Evolutionary conservation across 2,888 invertebrate genomes (phyloP), one percentile per base, ranked within the genome.

Genomic region (Stegana nigrithorax): DNA sequence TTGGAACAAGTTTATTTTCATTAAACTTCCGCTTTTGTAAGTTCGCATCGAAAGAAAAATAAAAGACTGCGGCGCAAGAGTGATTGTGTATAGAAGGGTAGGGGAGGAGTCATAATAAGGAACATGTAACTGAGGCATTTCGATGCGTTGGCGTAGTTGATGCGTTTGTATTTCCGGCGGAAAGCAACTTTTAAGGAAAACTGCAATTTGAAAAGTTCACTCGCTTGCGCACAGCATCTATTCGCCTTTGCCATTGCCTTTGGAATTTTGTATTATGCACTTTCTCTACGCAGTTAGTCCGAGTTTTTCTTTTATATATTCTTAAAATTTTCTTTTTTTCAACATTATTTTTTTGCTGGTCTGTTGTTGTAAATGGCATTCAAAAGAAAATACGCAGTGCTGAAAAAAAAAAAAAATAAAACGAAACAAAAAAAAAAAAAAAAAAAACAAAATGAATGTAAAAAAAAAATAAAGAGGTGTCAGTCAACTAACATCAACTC

Each of bases 111-210:
- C 3, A 23, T 12, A 47, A 23, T 12, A 17, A 44, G 14, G 12
- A 39, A 39, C 7, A 39, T 12, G n/a, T 4, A 39, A 45, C 19
- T 10, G 23, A 21, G 10, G 45, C 19, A 45, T 23, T n/a, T n/a
- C n/a, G n/a, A n/a, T n/a, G n/a, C n/a, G n/a, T n/a, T 23, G 47
- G 12, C 21, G 75, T 76, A 80, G 74, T 76, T 78, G 75, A 78
- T 76, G 80, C 80, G 73, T 73, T 76, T 76, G 75, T 80, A 76
- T 76, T 72, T 76, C 75, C 80, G 78, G 51, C 72, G 60, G 60
- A 67, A 73, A 66, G 64, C 70, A 70, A 68, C 65, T 55, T 55
- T 55, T 55, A 55, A 55, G 53, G 53, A 55, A 55, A 55, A 55
- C 32, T 21, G 36, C 53, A 55, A 55, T 55, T 55, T 55, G 23